Evolutionary conservation across 2,888 invertebrate species (phyloP), one percentile per base, ranked within the genome.

Genomic region (Hemistola chrysoprasaria): DNA sequence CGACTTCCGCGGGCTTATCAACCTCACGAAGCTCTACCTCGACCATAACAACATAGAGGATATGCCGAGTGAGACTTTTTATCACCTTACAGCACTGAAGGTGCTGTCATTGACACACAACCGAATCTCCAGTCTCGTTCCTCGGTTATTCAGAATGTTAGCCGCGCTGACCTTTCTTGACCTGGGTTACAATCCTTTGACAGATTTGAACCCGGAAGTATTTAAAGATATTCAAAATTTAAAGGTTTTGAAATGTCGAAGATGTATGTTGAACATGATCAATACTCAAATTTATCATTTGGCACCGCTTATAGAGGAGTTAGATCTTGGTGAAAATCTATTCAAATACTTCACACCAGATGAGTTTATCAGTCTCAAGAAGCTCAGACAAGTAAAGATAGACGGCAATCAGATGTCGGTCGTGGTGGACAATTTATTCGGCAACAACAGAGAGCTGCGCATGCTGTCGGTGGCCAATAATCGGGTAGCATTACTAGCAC

Each of bases 241-340:
- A 46, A 91, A 91, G 67, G 83, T 91, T 46, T 91, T 96, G 54
- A 92, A 92, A 66, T 95, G 95, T 71, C 90, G 95, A 53, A 87
- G 90, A 53, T 96, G 95, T 77, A 90, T 91, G 40, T 78, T 96
- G 55, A 90, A 91, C 61, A 91, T 93, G 72, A 92, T 95, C 60
- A 95, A 95, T 82, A 92, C 94, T 6, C 93, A 94, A 71, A 91
- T 95, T 60, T 95, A 95, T 81, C 93, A 94, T 71, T 90, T 95
- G 61, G 90, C 94, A 62, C 91, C 94, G 47, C 92, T 92, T 66
- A 87, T 95, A 48, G 91, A 91, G 56, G 92, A 93, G 69, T 79
- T 95, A 59, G 95, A 95, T 79, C 83, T 95, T 59, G 94, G 95
- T 25, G 91, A 94, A 68, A 95, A 95, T 81, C 90, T 90, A 41